Evolutionary conservation across 2,888 invertebrate genomes (phyloP).

Genomic region (Nasonovia ribisnigri): DNA sequence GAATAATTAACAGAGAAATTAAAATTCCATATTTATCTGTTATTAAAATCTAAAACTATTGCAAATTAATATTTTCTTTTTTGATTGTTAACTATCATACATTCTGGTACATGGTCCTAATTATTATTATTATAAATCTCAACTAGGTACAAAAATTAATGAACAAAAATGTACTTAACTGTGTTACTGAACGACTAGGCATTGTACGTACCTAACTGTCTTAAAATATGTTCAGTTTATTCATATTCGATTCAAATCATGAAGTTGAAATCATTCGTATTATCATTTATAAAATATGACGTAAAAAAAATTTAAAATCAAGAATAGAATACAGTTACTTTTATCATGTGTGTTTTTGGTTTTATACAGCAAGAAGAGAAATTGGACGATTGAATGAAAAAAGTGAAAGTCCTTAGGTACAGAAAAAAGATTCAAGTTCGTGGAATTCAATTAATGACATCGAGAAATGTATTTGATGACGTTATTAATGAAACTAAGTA

Average conservation of each 20-base stretch:
- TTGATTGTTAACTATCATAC: background rate
- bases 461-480: background rate
- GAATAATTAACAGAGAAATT: background rate
- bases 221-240: background rate
- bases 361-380: conserved; percentile 45
- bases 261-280: background rate
- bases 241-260: background rate
- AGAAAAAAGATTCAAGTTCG: conserved; percentile 44
- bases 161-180: background rate
- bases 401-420: conserved; percentile 49
- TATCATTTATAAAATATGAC: too few species aligned
- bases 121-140: background rate
- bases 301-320: background rate
- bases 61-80: background rate
- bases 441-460: conserved; percentile 46
- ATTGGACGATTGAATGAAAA: conserved; percentile 28
- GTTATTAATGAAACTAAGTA: background rate
- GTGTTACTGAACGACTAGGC: background rate
- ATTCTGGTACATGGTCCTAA: background rate
- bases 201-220: background rate
- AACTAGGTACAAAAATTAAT: background rate
- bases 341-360: conserved; percentile 4
- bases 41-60: background rate
- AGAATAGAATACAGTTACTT: too few species aligned
- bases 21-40: background rate